Percentiles rank a stretch among this genome's conserved stretches.
phyloP scores from a whole-genome alignment of 64 coral and sea anemone species.

The Trachythela sp. region DNA sequence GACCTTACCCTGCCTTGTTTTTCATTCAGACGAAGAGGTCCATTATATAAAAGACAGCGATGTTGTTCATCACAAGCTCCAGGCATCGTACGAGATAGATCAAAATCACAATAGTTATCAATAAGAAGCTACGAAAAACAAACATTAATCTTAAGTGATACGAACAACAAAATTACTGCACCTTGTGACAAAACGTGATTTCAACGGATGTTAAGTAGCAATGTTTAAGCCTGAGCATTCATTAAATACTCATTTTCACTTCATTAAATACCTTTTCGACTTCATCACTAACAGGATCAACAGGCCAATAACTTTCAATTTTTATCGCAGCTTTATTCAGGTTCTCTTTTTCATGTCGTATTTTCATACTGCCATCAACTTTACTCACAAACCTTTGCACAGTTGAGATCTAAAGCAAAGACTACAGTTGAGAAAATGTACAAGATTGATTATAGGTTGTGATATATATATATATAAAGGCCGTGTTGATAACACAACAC shows the following conservation, averaged over 20 bases:
- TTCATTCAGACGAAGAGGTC: slow-evolving; percentile 69
- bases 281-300: slow-evolving; percentile 92
- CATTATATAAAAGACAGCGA: slow-evolving; percentile 71
- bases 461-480: too few species aligned
- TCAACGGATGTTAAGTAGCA: neutral
- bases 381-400: slow-evolving; percentile 75
- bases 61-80: slow-evolving; percentile 59
- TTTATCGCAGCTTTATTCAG: slow-evolving; percentile 62
- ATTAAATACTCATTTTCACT: neutral
- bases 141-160: too few species aligned
- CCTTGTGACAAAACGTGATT: too few species aligned
- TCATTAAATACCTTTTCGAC: slow-evolving; percentile 64
- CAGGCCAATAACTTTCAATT: slow-evolving; percentile 74
- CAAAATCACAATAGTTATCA: slow-evolving; percentile 53
- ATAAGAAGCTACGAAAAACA: slow-evolving; percentile 43
- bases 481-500: too few species aligned
- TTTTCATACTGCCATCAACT: slow-evolving; percentile 87
- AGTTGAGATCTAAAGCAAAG: slow-evolving; percentile 49
- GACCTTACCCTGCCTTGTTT: slow-evolving; percentile 94
- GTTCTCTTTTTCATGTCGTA: slow-evolving; percentile 78
- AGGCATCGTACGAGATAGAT: slow-evolving; percentile 78
- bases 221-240: too few species aligned
- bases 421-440: neutral
- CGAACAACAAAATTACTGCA: too few species aligned
- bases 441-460: too few species aligned